Conservation (phyloP, 1,140 invertebrate genomes). For the Ceratitis capitata region DNA sequence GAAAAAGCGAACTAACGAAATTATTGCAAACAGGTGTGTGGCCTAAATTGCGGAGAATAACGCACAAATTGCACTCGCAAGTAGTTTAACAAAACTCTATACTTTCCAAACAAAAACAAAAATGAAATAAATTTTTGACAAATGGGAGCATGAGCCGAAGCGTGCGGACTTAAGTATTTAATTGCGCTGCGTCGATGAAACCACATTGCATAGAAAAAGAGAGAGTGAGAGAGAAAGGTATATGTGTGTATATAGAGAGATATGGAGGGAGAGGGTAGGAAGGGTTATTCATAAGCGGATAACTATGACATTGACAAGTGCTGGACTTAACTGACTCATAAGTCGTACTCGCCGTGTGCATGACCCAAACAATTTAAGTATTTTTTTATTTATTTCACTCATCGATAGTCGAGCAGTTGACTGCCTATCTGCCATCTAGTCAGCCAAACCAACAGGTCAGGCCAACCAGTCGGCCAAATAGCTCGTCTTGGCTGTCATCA, state of each 20-base stretch:
- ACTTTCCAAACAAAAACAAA: neutral
- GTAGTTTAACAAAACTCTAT: no score
- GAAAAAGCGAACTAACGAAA: no score
- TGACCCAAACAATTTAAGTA: neutral
- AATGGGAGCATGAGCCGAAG: neutral
- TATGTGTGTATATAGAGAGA: neutral
- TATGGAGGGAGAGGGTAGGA: neutral
- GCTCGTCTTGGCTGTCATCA: neutral
- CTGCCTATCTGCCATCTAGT: no score
- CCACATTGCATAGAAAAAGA: neutral
- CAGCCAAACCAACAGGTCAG: neutral
- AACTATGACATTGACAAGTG: neutral
- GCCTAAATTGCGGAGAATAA: neutral
- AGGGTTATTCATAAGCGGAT: neutral
- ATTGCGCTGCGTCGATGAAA: neutral
- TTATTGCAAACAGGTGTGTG: neutral
- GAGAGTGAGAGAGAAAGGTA: no score
- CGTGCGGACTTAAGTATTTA: neutral
- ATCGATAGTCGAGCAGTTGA: neutral
- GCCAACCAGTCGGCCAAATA: neutral
- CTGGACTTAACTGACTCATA: slow-evolving; percentile 32
- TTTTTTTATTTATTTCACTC: neutral
- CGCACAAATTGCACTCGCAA: no score
- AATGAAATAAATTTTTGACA: neutral
- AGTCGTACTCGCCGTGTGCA: neutral